phyloP scores from a whole-genome alignment of 2,797 vertebrate species.

The Sebastes hubbsi region DNA sequence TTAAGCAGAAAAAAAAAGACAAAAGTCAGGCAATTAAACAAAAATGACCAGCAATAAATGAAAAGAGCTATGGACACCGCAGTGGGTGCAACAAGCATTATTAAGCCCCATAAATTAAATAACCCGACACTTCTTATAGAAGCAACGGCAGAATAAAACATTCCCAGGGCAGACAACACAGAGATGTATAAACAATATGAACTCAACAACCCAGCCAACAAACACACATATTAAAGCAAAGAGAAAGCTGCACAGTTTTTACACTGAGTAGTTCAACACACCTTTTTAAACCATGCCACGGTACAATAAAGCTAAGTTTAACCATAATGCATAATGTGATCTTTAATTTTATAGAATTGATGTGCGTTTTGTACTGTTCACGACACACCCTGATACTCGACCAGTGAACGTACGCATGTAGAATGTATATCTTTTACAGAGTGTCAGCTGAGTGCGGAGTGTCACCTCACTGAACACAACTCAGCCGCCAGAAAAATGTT shows the following conservation, averaged over 20 bases:
- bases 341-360: not conserved
- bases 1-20: not conserved
- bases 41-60: not conserved
- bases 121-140: not conserved
- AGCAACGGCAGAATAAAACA: too few relatives aligned
- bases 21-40: not conserved
- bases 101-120: not conserved
- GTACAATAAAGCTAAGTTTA: not conserved
- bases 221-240: too few relatives aligned
- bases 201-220: too few relatives aligned
- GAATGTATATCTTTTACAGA: too few relatives aligned
- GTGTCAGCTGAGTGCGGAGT: too few relatives aligned
- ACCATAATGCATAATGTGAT: fast-evolving
- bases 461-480: too few relatives aligned
- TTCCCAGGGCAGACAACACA: too few relatives aligned
- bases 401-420: too few relatives aligned
- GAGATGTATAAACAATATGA: too few relatives aligned
- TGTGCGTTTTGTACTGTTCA: not conserved
- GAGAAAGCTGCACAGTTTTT: too few relatives aligned
- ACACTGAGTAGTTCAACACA: not conserved
- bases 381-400: too few relatives aligned
- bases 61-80: not conserved
- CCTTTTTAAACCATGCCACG: not conserved
- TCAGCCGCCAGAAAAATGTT: too few relatives aligned
- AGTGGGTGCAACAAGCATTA: not conserved